These are phyloP conservation scores for Margarornis squamiger DNA, from an alignment of 2,797 vertebrate species.

Conservation along the genomic window DNA sequence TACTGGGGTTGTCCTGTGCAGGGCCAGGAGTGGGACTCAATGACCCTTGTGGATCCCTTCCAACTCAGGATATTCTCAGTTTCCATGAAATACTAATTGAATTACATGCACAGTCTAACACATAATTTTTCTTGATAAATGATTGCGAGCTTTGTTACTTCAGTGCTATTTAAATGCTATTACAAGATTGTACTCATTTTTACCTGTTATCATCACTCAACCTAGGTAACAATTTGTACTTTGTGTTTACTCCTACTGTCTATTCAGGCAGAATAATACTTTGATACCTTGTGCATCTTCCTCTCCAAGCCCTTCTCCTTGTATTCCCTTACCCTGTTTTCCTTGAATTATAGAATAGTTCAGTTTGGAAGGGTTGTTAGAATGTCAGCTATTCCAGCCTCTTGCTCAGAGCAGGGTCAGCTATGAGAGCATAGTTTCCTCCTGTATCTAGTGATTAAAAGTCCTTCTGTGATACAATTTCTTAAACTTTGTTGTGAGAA, in stretches of 20 bases:
- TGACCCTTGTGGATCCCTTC: neutral
- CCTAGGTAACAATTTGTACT: neutral
- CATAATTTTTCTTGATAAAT: neutral
- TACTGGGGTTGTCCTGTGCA: neutral
- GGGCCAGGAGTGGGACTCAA: accelerated
- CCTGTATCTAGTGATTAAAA: neutral
- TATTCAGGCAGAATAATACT: neutral
- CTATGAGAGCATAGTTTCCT: neutral
- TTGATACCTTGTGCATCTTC: neutral
- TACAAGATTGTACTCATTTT: neutral
- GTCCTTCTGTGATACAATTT: neutral
- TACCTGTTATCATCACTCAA: neutral
- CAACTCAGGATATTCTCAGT: neutral
- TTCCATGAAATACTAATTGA: neutral
- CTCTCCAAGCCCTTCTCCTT: neutral
- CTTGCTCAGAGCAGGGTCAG: neutral
- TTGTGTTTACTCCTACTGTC: neutral
- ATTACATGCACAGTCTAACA: neutral
- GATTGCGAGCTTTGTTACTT: neutral
- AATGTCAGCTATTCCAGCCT: neutral
- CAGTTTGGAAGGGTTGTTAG: neutral
- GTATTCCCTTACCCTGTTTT: neutral
- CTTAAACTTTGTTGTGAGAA: neutral
- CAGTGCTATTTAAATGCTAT: neutral
- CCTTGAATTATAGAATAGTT: neutral